Base-by-base conservation (phyloP, 2,797 vertebrate species). In the Trematomus bernacchii region DNA sequence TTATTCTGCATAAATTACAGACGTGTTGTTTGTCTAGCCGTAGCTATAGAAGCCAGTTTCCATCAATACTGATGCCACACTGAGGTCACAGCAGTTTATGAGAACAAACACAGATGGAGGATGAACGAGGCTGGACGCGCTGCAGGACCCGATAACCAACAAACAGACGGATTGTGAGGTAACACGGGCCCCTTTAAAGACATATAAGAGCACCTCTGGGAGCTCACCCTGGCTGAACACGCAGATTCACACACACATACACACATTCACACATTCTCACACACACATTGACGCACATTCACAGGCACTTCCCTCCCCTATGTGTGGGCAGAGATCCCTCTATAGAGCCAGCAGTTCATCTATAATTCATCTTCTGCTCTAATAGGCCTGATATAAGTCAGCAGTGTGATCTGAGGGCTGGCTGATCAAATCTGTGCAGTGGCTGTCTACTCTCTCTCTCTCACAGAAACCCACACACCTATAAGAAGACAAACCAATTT, bases 311-410 rank as follows among this genome's bases (percentile, higher is more conserved):
- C 67, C 60, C 72, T 82, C 70, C 66, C 33, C 71, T 48, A 68
- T 82, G 89, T 90, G 91, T 89, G 88, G 82, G 86, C 86, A 90
- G 79, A 84, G 77, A 90, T 89, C 77, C 73, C 77, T 86, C 82
- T 67, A 79, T 73, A 85, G 80, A 89, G 85, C 85, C 75, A 74
- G 80, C 65, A 73, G 76, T 90, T 93, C 90, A 94, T 93, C 87
- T 91, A 92, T 93, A 89, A 93, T 93, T 92, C 90, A 94, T 88
- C 66, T 69, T 67, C 70, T 54, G 77, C 90, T 92, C 85, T 91
- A 92, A 94, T 92, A 93, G 91, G 89, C 86, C 87, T 88, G 84
- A 84, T 92, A 91, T 90, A 89, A 92, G 89, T 90, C 83, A 91
- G 86, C 90, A 84, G 78, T 13, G 71, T 78, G 91, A 91, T 93